Percentiles rank a stretch among this genome's conserved stretches.
phyloP scores from a whole-genome alignment of 2,797 vertebrate species.

The Lutjanus argentimaculatus region DNA sequence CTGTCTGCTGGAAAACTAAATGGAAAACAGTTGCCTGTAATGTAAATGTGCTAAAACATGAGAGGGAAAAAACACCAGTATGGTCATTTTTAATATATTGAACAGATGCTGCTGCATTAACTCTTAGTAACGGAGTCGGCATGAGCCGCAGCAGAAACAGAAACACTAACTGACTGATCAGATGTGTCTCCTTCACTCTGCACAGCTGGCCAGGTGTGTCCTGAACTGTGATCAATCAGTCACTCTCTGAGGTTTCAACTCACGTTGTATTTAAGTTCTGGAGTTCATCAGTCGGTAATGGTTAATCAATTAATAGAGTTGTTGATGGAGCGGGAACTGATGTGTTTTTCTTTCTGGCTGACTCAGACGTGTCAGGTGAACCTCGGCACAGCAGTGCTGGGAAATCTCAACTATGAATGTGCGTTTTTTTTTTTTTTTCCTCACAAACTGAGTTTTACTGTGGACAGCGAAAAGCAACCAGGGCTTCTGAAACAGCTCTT shows the following conservation, averaged over 20 bases:
- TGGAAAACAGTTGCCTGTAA: background rate
- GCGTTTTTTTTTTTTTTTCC: background rate
- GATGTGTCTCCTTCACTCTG: background rate
- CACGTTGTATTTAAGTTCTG: background rate
- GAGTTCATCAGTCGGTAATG: background rate
- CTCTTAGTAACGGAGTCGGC: background rate
- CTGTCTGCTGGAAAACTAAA: background rate
- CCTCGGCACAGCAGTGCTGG: background rate
- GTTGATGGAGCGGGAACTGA: background rate
- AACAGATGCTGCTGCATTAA: constrained; percentile 9
- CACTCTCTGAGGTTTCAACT: background rate
- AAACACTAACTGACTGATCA: constrained; percentile 16
- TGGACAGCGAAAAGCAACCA: background rate
- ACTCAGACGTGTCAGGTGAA: background rate
- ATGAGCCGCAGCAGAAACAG: background rate
- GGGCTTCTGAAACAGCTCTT: background rate
- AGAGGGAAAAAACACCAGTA: background rate
- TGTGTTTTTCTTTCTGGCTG: background rate
- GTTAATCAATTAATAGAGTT: background rate
- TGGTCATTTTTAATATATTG: background rate
- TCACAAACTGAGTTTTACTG: background rate
- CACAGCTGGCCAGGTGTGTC: constrained; percentile 10
- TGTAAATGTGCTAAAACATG: background rate
- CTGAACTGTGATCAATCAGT: background rate
- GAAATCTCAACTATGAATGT: constrained; percentile 13